phyloP scores from a whole-genome alignment of 2,888 invertebrate genomes.

The Xanthorhoe spadicearia region DNA sequence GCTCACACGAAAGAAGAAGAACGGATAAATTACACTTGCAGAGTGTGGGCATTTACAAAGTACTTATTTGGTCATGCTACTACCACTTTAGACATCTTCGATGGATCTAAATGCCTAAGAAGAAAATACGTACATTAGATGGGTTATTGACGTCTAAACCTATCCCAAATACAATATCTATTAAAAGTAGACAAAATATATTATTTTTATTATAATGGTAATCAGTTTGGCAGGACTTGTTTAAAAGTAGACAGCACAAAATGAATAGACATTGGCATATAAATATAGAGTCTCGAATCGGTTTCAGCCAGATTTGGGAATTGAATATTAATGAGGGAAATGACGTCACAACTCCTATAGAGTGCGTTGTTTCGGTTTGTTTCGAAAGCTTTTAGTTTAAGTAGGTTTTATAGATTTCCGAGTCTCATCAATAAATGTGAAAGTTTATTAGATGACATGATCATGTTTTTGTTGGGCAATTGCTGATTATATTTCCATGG shows the following conservation, averaged over 20 bases:
- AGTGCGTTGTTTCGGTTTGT: constrained; percentile 16
- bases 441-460: neutral
- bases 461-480: too few species aligned
- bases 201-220: neutral
- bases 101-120: too few species aligned
- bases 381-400: constrained; percentile 24
- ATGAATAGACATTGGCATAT: constrained; percentile 22
- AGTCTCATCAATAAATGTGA: neutral
- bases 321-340: constrained; percentile 31
- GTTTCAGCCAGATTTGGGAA: constrained; percentile 29
- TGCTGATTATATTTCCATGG: neutral
- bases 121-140: too few species aligned
- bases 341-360: constrained; percentile 25
- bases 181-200: neutral
- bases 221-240: constrained; percentile 1
- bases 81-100: too few species aligned
- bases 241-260: constrained; percentile 9
- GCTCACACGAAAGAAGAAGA: too few species aligned
- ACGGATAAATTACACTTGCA: neutral
- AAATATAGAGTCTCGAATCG: constrained; percentile 12
- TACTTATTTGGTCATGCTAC: too few species aligned
- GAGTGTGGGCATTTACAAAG: neutral
- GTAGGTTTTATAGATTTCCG: constrained; percentile 1
- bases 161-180: too few species aligned
- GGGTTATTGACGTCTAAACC: too few species aligned